Conservation (phyloP, 1,140 invertebrate species). For the Brachionus calyciflorus region DNA sequence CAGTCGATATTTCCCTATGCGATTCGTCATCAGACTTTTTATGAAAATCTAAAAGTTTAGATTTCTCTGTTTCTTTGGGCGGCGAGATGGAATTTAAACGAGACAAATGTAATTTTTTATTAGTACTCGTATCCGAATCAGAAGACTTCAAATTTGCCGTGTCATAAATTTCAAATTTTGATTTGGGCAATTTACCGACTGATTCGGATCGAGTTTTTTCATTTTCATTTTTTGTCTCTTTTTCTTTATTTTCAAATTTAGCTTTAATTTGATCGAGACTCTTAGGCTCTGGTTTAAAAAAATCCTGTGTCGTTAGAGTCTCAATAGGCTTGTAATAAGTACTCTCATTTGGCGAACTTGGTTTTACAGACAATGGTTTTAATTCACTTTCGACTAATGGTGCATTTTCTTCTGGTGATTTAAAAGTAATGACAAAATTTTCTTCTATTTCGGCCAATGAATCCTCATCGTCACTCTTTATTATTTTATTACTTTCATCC, state of each 20-base stretch:
- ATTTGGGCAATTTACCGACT: conserved; percentile 26
- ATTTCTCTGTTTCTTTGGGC: not conserved
- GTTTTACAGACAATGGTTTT: not conserved
- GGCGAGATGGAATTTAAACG: not conserved
- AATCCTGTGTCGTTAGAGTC: not conserved
- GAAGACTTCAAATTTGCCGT: not conserved
- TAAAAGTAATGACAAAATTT: conserved; percentile 38
- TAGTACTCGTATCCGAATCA: not conserved
- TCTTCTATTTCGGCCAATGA: conserved; percentile 27
- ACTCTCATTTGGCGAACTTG: not conserved
- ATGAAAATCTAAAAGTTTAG: not conserved
- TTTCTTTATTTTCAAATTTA: conserved; percentile 30
- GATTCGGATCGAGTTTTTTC: not conserved
- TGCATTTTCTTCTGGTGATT: not conserved
- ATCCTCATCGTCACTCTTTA: not conserved
- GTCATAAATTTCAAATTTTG: conserved; percentile 33
- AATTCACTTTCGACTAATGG: not conserved
- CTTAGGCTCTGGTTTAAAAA: not conserved
- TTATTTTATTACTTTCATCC: not conserved
- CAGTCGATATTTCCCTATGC: not conserved
- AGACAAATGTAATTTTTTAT: not conserved
- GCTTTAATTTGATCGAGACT: not conserved
- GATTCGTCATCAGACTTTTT: not conserved
- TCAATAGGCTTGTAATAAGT: not conserved
- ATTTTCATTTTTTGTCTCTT: too few relatives aligned